These are phyloP conservation scores for Leucopsar rothschildi DNA, from an alignment of 2,113 vertebrate species.

Conservation along the genomic window DNA sequence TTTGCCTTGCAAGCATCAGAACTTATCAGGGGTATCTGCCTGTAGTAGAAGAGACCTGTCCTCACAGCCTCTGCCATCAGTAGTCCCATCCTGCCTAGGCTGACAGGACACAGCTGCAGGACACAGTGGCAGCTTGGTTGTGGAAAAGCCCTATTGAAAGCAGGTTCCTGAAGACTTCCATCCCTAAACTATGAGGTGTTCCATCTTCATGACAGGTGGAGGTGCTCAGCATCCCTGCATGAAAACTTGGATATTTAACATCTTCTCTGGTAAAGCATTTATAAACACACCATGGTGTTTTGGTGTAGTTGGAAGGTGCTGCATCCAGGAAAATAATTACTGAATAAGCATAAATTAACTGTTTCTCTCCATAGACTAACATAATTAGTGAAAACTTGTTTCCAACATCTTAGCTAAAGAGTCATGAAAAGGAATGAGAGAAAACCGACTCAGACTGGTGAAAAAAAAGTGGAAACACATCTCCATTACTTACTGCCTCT, in stretches of 20 bases:
- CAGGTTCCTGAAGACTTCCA: neutral
- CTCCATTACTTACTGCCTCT: neutral
- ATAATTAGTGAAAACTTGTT: neutral
- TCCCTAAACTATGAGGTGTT: neutral
- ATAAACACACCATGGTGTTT: neutral
- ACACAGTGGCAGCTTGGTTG: neutral
- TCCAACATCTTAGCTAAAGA: neutral
- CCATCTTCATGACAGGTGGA: neutral
- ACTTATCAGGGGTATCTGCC: neutral
- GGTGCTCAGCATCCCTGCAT: neutral
- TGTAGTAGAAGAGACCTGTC: neutral
- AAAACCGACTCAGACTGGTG: neutral
- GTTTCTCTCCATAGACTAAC: neutral
- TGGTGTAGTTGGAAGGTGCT: neutral
- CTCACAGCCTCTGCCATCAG: neutral
- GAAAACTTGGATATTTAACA: neutral
- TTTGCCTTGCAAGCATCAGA: neutral
- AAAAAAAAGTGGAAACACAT: neutral
- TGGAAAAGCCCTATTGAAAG: neutral
- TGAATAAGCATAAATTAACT: neutral
- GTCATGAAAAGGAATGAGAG: neutral
- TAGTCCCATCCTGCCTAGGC: neutral
- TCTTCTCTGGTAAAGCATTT: neutral
- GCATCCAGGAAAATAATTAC: neutral
- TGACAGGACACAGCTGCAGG: neutral